These are phyloP conservation scores for Bradypus variegatus DNA, from an alignment of 2,797 vertebrate species.

Conservation along the genomic window DNA sequence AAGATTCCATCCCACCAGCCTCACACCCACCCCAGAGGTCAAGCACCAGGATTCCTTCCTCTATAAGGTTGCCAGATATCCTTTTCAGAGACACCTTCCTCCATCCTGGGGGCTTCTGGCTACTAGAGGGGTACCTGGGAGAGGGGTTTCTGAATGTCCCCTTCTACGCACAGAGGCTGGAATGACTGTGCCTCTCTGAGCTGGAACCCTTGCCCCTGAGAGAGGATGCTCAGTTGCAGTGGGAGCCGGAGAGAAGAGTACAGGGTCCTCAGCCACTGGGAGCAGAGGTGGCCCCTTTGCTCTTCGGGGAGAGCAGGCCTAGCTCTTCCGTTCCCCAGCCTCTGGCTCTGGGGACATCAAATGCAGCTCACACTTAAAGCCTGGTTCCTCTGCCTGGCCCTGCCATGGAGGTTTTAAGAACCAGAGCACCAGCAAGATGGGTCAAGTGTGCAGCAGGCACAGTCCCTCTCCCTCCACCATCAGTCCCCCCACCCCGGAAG, in stretches of 20 bases:
- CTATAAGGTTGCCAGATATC: not conserved
- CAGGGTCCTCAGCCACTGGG: not conserved
- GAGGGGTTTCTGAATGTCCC: not conserved
- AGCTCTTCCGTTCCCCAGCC: not conserved
- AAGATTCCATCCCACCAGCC: not conserved
- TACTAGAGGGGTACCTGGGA: not conserved
- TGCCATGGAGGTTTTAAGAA: not conserved
- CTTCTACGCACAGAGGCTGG: not conserved
- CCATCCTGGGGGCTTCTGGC: not conserved
- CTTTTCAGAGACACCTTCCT: not conserved
- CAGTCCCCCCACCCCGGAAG: not conserved
- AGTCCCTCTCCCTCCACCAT: too few species aligned
- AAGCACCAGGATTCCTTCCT: not conserved
- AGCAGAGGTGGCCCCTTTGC: not conserved
- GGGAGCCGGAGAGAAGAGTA: not conserved
- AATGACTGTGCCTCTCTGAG: not conserved
- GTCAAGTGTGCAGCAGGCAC: not conserved
- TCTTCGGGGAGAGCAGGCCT: not conserved
- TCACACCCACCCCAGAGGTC: not conserved
- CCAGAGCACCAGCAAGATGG: not conserved
- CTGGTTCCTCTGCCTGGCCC: not conserved
- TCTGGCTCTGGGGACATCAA: not conserved
- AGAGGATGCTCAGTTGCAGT: not conserved
- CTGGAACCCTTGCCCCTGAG: not conserved
- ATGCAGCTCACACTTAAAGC: not conserved